phyloP scores from a whole-genome alignment of 2,797 vertebrate genomes.

The Sebastes melanostomus region DNA sequence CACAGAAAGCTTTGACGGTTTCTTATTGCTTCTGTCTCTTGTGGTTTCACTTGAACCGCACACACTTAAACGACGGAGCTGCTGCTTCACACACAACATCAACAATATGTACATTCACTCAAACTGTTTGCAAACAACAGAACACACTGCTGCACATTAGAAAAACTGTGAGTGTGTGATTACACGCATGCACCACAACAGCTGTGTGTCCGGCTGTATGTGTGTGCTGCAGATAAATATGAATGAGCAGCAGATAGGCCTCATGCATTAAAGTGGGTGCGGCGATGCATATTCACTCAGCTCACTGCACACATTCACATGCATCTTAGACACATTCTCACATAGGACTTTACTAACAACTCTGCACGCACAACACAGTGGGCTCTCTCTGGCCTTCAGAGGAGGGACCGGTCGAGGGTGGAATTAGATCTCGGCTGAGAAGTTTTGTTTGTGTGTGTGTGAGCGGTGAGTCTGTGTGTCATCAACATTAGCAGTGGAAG shows the following conservation, averaged over 20 bases:
- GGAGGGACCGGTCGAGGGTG: not conserved
- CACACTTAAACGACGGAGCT: not conserved
- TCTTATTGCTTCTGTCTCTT: slow-evolving; percentile 36
- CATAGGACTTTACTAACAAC: slow-evolving; percentile 28
- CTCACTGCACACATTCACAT: slow-evolving; percentile 66
- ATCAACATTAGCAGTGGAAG: no score
- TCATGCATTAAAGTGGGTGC: slow-evolving; percentile 59
- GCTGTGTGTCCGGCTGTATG: slow-evolving; percentile 42
- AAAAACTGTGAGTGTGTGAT: not conserved
- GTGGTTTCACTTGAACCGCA: slow-evolving; percentile 20
- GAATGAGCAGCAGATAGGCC: slow-evolving; percentile 61
- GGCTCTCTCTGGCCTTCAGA: not conserved
- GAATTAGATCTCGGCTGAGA: slow-evolving; percentile 1
- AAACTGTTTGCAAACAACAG: slow-evolving; percentile 59
- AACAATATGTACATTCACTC: slow-evolving; percentile 2
- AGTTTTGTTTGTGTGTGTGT: not conserved
- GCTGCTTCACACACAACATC: slow-evolving; percentile 13
- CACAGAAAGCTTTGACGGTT: slow-evolving; percentile 34
- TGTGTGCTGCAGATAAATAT: slow-evolving; percentile 62
- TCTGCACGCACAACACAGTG: slow-evolving; percentile 51
- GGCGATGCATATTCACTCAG: slow-evolving; percentile 61
- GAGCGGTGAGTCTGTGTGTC: not conserved
- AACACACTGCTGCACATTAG: not conserved
- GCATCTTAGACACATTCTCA: slow-evolving; percentile 46
- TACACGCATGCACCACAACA: slow-evolving; percentile 26